Base-by-base conservation (phyloP, 1,140 invertebrate genomes). In the Argopecten irradians region DNA sequence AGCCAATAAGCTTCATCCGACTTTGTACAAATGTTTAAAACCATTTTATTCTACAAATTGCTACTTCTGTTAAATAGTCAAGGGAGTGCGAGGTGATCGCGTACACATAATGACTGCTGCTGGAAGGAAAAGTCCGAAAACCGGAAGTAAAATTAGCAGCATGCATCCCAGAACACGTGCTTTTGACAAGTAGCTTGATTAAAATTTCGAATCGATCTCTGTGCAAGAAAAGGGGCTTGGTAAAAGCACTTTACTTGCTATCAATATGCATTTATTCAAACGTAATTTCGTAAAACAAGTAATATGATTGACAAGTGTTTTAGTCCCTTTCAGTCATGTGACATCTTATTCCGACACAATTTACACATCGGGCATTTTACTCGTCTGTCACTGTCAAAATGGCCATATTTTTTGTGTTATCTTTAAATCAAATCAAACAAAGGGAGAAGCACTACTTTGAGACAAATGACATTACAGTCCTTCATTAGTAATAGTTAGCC, bases 1-100 rank as follows among this genome's bases (percentile, higher is more conserved):
- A 71, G 55, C 55, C 55, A 71, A 71, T 71, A 71, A n/a, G 55
- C 22, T 71, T 71, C 28, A 22, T 71, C 55, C 28, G 55, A n/a
- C 22, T 71, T 71, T 71, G 55, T 71, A 71, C 55, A 71, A 71
- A 71, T 71, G 55, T 71, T 71, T 71, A 28, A 71, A 71, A 71
- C 55, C 55, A 71, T 71, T 71, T 71, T 71, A 71, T 71, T 71
- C 55, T 71, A 71, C 55, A 71, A 71, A 71, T 71, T 71, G 55
- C 55, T 71, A 71, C 55, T 71, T 71, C 55, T 71, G 55, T 71
- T 8, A 71, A 71, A 71, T 71, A 71, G 28, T 71, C 55, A 71
- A 71, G 22, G 7, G n/a, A 71, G n/a, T 5, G n/a, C 5, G 55
- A 71, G 55, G 55, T 71, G n/a, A n/a, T 71, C n/a, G 55, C 14